Percentiles rank a stretch among this genome's conserved stretches.
Conservation (phyloP, 2,888 invertebrate species). For the Brenthis hecate region DNA sequence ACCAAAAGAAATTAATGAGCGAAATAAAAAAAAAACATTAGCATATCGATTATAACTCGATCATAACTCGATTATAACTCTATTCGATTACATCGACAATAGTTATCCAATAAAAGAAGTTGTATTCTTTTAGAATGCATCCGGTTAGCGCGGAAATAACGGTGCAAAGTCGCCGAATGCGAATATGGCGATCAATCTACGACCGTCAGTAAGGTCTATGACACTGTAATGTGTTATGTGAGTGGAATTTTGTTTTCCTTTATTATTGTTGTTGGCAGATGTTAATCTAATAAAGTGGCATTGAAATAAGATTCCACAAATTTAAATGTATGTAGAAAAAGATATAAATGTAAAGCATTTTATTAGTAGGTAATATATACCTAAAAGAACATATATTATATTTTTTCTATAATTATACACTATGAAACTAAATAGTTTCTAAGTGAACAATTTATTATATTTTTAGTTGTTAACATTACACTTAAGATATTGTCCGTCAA, state of each 20-base stretch:
- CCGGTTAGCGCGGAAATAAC: slow-evolving; percentile 67
- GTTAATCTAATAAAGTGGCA: not conserved
- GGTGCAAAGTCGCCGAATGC: slow-evolving; percentile 61
- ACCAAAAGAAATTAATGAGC: too few relatives aligned
- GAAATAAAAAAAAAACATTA: too few relatives aligned
- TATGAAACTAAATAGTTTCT: too few relatives aligned
- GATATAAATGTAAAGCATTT: too few relatives aligned
- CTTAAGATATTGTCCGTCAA: too few relatives aligned
- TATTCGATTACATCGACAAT: slow-evolving; percentile 6
- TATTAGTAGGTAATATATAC: not conserved
- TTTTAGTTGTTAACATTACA: too few relatives aligned
- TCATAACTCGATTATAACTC: not conserved
- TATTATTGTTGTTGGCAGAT: slow-evolving; percentile 1
- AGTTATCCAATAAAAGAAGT: slow-evolving; percentile 29
- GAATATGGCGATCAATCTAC: slow-evolving; percentile 32
- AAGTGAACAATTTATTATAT: too few relatives aligned
- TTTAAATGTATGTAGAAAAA: too few relatives aligned
- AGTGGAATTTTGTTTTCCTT: slow-evolving; percentile 25
- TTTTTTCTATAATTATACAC: not conserved
- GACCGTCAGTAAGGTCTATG: slow-evolving; percentile 28
- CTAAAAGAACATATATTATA: not conserved
- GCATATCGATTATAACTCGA: too few relatives aligned
- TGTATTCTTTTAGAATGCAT: slow-evolving; percentile 45
- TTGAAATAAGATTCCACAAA: too few relatives aligned
- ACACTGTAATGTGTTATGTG: slow-evolving; percentile 19